Percentiles rank a stretch among this genome's conserved stretches.
phyloP scores from a whole-genome alignment of 2,797 vertebrate genomes.

The Mallotus villosus region DNA sequence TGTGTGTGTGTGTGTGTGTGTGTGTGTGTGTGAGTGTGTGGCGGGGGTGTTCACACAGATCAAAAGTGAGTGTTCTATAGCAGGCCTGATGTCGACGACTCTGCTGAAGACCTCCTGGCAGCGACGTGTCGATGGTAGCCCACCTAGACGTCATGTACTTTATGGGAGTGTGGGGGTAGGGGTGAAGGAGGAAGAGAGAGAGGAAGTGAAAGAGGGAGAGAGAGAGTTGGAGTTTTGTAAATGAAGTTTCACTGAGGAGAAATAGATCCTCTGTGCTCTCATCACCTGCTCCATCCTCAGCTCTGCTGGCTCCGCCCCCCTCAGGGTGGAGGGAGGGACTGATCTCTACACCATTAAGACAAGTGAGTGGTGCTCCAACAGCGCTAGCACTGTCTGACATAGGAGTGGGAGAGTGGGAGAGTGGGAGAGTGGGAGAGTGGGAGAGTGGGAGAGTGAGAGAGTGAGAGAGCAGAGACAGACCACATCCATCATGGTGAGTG shows the following conservation, averaged over 20 bases:
- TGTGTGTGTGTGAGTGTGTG: conserved; percentile 2
- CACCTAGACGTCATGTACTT: too few species aligned
- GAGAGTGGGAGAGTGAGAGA: not conserved
- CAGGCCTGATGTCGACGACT: conserved; percentile 2
- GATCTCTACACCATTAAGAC: not conserved
- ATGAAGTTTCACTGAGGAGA: too few species aligned
- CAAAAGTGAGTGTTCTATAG: not conserved
- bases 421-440: not conserved
- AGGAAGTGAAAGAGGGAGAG: too few species aligned
- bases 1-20: conserved; percentile 14
- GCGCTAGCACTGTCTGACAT: not conserved
- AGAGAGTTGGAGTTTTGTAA: too few species aligned
- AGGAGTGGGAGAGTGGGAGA: not conserved
- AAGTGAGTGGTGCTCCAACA: not conserved
- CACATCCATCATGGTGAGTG: not conserved
- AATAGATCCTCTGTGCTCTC: not conserved
- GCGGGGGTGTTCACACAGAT: not conserved
- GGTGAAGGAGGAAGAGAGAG: too few species aligned
- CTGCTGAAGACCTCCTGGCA: not conserved
- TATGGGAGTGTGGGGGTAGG: too few species aligned
- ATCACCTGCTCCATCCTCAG: not conserved
- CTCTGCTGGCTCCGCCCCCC: not conserved
- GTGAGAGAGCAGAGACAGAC: not conserved
- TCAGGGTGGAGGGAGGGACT: not conserved
- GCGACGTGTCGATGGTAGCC: too few species aligned